Conservation (phyloP, 2,797 vertebrate species). For the Apodemus agrarius region DNA sequence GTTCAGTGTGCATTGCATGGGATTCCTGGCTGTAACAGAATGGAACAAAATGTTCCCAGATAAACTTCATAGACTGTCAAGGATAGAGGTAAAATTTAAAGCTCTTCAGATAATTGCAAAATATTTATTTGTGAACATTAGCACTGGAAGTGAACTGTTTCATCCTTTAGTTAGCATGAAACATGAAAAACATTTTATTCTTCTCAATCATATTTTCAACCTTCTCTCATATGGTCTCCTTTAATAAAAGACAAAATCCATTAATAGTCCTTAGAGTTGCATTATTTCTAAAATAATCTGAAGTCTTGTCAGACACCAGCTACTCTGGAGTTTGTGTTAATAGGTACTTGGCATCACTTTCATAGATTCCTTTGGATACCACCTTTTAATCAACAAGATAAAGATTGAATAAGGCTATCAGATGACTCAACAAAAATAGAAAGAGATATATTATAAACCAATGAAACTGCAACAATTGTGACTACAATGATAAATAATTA, state of each 20-base stretch:
- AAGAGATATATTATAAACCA: constrained; percentile 81
- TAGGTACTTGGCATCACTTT: constrained; percentile 85
- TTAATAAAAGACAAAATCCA: constrained; percentile 76
- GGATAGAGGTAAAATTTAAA: constrained; percentile 29
- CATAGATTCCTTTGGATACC: constrained; percentile 84
- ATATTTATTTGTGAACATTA: constrained; percentile 32
- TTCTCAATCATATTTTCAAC: constrained; percentile 65
- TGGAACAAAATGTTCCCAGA: constrained; percentile 20
- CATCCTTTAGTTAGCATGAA: background rate
- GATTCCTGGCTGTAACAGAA: background rate
- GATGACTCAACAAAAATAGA: constrained; percentile 81
- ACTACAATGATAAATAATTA: constrained; percentile 87
- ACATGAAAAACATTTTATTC: constrained; percentile 30
- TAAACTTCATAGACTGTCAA: constrained; percentile 5
- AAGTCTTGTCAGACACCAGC: constrained; percentile 83
- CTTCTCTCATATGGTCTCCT: constrained; percentile 68
- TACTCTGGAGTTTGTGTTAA: constrained; percentile 85
- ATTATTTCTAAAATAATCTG: constrained; percentile 80
- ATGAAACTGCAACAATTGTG: constrained; percentile 86
- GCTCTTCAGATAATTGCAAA: background rate
- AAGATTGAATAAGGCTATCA: constrained; percentile 83
- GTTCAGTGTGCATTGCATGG: background rate
- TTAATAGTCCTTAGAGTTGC: constrained; percentile 23
- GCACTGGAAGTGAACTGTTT: background rate
- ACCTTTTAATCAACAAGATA: constrained; percentile 86